A percentile compares a stretch with the other conserved stretches of the same genome.
Conservation (phyloP, 1,140 invertebrate genomes). For the Euschistus heros region DNA sequence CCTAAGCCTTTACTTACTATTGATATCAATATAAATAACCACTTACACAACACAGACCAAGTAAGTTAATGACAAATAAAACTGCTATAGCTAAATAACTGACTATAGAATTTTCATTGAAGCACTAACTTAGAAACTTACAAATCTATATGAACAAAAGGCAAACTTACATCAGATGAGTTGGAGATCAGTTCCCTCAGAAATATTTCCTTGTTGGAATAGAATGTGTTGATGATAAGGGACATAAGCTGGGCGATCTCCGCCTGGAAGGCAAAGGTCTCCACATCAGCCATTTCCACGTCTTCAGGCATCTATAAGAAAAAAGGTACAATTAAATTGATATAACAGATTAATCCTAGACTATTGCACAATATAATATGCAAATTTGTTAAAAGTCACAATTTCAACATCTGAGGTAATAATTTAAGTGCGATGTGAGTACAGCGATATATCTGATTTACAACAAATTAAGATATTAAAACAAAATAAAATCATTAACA, state of each 20-base stretch:
- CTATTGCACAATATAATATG: neutral
- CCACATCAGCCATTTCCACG: slow-evolving; percentile 39
- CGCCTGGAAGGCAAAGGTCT: slow-evolving; percentile 66
- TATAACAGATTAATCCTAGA: neutral
- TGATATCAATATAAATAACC: neutral
- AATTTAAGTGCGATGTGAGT: neutral
- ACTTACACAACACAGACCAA: neutral
- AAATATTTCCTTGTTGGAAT: slow-evolving; percentile 99
- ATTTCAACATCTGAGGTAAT: neutral
- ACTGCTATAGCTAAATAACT: neutral
- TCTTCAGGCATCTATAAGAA: slow-evolving; percentile 45
- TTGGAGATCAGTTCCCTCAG: slow-evolving; percentile 91
- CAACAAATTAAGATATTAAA: neutral
- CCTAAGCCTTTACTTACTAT: neutral
- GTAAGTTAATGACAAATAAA: neutral
- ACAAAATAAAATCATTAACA: neutral
- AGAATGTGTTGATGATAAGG: slow-evolving; percentile 99
- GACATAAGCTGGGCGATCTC: slow-evolving; percentile 81
- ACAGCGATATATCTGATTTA: neutral
- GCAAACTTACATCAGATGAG: slow-evolving; percentile 53
- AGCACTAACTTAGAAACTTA: neutral
- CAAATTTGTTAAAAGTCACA: neutral
- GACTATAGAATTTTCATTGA: neutral
- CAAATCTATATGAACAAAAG: neutral
- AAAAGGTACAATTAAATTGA: neutral